Base-by-base conservation (phyloP, 2,113 vertebrate species). In the Mionectes macconnelli region DNA sequence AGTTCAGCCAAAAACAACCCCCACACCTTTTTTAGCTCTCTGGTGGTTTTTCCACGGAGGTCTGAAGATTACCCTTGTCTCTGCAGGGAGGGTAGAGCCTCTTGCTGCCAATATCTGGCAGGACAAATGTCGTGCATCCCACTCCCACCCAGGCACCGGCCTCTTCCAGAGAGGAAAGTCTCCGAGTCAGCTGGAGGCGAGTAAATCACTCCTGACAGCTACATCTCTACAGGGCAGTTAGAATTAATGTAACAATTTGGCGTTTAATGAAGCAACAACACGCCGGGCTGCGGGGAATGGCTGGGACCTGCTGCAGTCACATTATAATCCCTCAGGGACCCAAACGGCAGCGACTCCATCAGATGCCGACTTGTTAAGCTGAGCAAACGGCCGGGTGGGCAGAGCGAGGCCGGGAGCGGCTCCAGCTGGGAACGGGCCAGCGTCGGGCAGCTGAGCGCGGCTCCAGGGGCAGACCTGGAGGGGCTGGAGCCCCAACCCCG, bases 201-300 rank as follows among this genome's bases (percentile, higher is more conserved):
- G 98, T 99, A 98, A 99, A 99, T 99, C 98, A 98, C 90, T 80
- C 88, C 97, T 98, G 99, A 98, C 99, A 98, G 98, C 98, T 98
- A 99, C 98, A 98, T 98, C 98, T 99, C 98, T 98, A 98, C 86
- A 95, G 98, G 98, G 98, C 98, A 97, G 98, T 95, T 98, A 98
- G 98, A 97, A 98, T 99, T 98, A 99, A 98, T 98, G 97, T 97
- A 97, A 98, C 98, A 98, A 99, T 99, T 98, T 98, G 98, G 97
- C 96, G 92, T 97, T 98, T 99, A 98, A 99, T 99, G 99, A 98
- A 99, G 98, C 98, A 97, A 98, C 97, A 97, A 96, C 93, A 87
- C 8, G 95, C 89, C 4, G 86, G 88, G 93, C 96, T 89, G 92
- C 84, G 9, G 95, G 93, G 94, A 93, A 93, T 66, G 84, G 91